Evolutionary conservation across 2,797 vertebrate species (phyloP).

Genomic region (Prionace glauca): DNA sequence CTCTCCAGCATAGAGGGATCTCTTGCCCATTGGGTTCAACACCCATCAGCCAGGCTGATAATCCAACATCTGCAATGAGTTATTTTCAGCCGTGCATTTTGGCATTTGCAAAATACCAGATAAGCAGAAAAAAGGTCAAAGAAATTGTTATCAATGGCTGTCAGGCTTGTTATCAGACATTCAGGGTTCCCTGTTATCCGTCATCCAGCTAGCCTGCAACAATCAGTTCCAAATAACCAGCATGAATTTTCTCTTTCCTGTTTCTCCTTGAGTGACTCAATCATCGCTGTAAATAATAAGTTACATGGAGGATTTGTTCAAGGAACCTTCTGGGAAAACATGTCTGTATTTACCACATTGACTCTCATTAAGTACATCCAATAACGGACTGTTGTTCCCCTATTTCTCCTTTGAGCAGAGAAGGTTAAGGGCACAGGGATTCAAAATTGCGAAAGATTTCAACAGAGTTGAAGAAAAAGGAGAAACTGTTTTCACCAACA

Average conservation of each 20-base stretch:
- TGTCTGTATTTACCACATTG: neutral
- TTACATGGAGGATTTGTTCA: conserved; percentile 10
- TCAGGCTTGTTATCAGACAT: conserved; percentile 44
- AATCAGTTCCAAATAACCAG: conserved; percentile 25
- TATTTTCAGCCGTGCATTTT: conserved; percentile 37
- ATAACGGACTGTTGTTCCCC: neutral
- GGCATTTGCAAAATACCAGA: conserved; percentile 43
- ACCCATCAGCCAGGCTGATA: neutral
- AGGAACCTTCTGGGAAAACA: neutral
- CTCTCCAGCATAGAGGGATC: neutral
- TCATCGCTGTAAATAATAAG: conserved; percentile 30
- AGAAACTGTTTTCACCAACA: neutral
- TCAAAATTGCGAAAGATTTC: neutral
- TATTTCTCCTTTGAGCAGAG: neutral
- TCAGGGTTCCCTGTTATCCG: conserved; percentile 27
- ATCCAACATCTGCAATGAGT: neutral
- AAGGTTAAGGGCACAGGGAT: neutral
- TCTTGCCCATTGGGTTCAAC: neutral
- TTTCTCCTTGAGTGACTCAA: conserved; percentile 32
- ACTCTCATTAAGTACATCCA: neutral
- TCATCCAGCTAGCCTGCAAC: conserved; percentile 16
- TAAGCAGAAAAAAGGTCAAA: conserved; percentile 44
- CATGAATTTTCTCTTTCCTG: conserved; percentile 28
- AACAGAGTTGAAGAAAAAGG: neutral
- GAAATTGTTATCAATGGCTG: conserved; percentile 50